Evolutionary conservation across 2,113 vertebrate species (phyloP), one percentile per base, ranked within the genome.

Genomic region (Tilapia sparmanii): DNA sequence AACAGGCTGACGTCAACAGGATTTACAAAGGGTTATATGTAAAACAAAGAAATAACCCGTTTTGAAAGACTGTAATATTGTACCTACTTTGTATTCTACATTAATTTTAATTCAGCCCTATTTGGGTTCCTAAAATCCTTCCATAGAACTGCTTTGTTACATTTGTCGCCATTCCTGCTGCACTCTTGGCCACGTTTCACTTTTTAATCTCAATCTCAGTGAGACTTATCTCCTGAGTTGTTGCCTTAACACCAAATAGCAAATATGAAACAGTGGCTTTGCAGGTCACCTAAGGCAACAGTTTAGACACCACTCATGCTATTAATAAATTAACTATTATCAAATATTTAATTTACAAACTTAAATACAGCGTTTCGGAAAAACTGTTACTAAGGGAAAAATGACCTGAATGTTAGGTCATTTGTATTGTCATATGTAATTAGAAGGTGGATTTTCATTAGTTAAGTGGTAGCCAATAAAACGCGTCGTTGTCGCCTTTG

Each of bases 151-250:
- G 4, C 61, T 68, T 4, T 68, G 19, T 38, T 66, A 12, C 61
- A 66, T 66, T 66, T 66, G 61, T 66, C 4, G 2, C 7, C 33
- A 38, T 38, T 38, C 33, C 33, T 66, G 33, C 33, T 66, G 31
- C 61, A 38, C 31, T 66, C 61, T n/a, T 8, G 18, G 31, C 10
- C 61, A 66, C 31, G 18, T 66, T 38, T 66, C 5, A 38, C 61
- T 66, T n/a, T 66, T 38, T 38, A 38, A 66, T 38, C 33, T 63
- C 59, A 63, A 19, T 35, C 29, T 66, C 61, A 38, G 2, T n/a
- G 18, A 66, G 0, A 66, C 0, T 38, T 38, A 66, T 66, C 61
- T n/a, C 18, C 6, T 8, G 61, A 66, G 10, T 38, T 63, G 59
- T 63, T 1, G 10, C 61, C 1, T 66, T 66, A n/a, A 66, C 10